Percentiles rank a stretch among this genome's conserved stretches.
These are phyloP conservation scores for Cydia splendana DNA, from an alignment of 1,140 invertebrate genomes.

Conservation along the genomic window DNA sequence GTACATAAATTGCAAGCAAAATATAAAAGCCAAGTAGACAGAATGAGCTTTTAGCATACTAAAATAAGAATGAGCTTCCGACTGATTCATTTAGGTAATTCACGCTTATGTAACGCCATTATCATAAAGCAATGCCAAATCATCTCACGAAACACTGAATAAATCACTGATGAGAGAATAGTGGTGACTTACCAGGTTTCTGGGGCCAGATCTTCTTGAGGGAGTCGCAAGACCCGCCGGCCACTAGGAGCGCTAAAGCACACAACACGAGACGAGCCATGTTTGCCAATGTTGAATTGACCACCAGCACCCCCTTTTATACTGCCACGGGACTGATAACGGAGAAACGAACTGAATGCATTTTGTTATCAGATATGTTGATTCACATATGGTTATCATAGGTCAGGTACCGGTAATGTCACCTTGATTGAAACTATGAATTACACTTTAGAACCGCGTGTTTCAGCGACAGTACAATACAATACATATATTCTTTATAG, in stretches of 20 bases:
- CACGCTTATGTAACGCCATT: no score
- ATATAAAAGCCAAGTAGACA: no score
- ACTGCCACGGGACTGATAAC: constrained; percentile 24
- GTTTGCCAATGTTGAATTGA: constrained; percentile 38
- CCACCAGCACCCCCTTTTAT: constrained; percentile 41
- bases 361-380: constrained; percentile 1
- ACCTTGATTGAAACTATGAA: constrained; percentile 13
- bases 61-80: no score
- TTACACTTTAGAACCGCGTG: neutral
- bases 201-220: constrained; percentile 40
- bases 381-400: neutral
- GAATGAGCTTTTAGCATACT: no score
- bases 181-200: constrained; percentile 48
- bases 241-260: constrained; percentile 46
- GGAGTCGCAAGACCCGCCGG: constrained; percentile 42
- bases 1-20: no score
- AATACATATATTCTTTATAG: no score
- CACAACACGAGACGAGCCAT: constrained; percentile 55
- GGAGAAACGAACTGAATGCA: constrained; percentile 5
- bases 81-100: no score
- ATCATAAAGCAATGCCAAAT: no score
- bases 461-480: no score
- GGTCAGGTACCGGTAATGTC: constrained; percentile 10
- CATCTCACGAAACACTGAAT: no score
- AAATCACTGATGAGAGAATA: neutral